Conservation (phyloP, 2,797 vertebrate genomes). For the Pseudomugil tenellus region DNA sequence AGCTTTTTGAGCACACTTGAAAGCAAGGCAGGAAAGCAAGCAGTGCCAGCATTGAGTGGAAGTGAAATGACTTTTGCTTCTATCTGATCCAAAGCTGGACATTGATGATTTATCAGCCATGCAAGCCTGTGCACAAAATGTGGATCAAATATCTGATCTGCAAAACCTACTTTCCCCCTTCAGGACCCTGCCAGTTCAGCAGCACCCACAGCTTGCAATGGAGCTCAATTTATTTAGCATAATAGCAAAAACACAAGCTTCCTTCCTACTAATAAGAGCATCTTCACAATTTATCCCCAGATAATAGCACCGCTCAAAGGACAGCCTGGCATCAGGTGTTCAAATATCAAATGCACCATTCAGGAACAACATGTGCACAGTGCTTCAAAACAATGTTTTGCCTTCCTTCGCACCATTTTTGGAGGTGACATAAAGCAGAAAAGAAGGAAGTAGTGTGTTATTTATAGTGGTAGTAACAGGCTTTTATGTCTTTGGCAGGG, state of each 20-base stretch:
- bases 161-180: not conserved
- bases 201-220: not conserved
- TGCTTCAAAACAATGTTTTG: conserved; percentile 9
- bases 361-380: conserved; percentile 21
- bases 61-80: not conserved
- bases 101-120: not conserved
- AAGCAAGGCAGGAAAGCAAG: not conserved
- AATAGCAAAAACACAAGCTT: conserved; percentile 31
- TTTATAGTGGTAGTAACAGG: conserved; percentile 64
- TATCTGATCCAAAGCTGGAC: not conserved
- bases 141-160: not conserved
- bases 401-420: conserved; percentile 1
- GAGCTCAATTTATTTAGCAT: conserved; percentile 17
- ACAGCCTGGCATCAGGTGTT: conserved; percentile 37
- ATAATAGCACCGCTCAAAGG: conserved; percentile 26
- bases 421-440: conserved; percentile 18
- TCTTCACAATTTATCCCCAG: conserved; percentile 32
- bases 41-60: not conserved
- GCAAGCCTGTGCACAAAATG: not conserved
- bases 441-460: conserved; percentile 36
- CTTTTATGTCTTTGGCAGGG: conserved; percentile 58
- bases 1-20: not conserved
- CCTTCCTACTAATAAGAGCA: conserved; percentile 55
- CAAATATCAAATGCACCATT: conserved; percentile 31
- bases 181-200: not conserved